These are phyloP conservation scores for Halcyon badia DNA, from an alignment of 2,797 vertebrate species.

Conservation along the genomic window DNA sequence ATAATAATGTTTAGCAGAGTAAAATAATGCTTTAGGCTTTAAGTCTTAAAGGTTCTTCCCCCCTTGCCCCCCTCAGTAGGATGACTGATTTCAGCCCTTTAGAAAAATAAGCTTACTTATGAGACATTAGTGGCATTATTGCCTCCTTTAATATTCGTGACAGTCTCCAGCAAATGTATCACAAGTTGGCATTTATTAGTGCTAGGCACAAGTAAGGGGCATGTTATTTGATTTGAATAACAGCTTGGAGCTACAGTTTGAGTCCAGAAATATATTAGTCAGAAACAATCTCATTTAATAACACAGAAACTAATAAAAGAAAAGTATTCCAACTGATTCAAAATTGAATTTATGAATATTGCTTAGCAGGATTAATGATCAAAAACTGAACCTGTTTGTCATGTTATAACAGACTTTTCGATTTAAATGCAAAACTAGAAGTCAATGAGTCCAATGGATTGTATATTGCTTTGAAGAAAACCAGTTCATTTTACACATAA, in stretches of 20 bases:
- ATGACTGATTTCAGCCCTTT: constrained; percentile 80
- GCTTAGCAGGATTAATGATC: constrained; percentile 93
- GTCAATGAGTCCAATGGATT: constrained; percentile 79
- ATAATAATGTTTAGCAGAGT: constrained; percentile 62
- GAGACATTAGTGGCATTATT: constrained; percentile 88
- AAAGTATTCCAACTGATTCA: constrained; percentile 92
- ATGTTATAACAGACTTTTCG: constrained; percentile 83
- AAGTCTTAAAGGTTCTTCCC: constrained; percentile 65
- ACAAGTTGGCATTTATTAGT: constrained; percentile 99
- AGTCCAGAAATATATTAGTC: constrained; percentile 98
- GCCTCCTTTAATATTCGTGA: constrained; percentile 89
- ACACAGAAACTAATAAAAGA: constrained; percentile 99
- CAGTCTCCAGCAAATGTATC: constrained; percentile 95
- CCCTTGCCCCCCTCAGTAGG: constrained; percentile 56
- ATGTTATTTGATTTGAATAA: constrained; percentile 99
- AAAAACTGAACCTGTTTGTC: constrained; percentile 91
- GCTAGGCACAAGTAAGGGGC: constrained; percentile 97
- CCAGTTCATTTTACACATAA: constrained; percentile 80
- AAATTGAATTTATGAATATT: constrained; percentile 99
- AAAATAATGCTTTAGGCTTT: constrained; percentile 73
- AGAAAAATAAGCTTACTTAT: constrained; percentile 87
- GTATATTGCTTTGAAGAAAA: constrained; percentile 81
- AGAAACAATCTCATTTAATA: constrained; percentile 99
- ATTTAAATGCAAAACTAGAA: constrained; percentile 86
- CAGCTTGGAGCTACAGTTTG: constrained; percentile 93